Conservation (phyloP, 2,888 invertebrate genomes). For the Pachydiplax longipennis region DNA sequence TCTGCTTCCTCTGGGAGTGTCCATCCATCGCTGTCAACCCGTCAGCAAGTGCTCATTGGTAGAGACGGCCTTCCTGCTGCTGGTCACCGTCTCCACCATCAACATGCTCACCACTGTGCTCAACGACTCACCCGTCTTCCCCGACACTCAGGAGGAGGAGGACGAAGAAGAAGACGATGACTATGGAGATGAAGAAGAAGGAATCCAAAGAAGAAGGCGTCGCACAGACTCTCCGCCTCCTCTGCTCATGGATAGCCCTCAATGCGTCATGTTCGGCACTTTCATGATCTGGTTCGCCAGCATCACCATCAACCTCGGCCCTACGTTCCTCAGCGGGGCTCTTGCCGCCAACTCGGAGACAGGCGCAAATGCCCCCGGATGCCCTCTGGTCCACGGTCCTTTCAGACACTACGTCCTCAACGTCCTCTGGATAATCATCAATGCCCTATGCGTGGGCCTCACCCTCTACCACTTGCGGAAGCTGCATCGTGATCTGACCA, state of each 20-base stretch:
- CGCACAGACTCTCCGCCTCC: constrained; percentile 69
- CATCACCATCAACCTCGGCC: constrained; percentile 88
- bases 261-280: constrained; percentile 89
- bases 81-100: constrained; percentile 89
- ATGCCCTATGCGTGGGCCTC: constrained; percentile 83
- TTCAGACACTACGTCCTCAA: constrained; percentile 90
- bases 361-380: constrained; percentile 80
- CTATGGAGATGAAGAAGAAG: constrained; percentile 59
- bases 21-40: constrained; percentile 82
- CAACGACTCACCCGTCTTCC: constrained; percentile 85
- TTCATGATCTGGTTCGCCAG: constrained; percentile 95
- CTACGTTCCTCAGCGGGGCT: constrained; percentile 84
- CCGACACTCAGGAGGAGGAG: constrained; percentile 65
- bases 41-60: constrained; percentile 86
- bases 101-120: constrained; percentile 88
- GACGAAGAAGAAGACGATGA: constrained; percentile 61
- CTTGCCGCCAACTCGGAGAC: constrained; percentile 81
- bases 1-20: constrained; percentile 78
- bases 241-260: constrained; percentile 83
- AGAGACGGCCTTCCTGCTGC: constrained; percentile 85
- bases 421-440: constrained; percentile 88
- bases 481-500: constrained; percentile 81
- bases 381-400: constrained; percentile 86
- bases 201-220: neutral
- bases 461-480: constrained; percentile 81